phyloP scores from a whole-genome alignment of 1,140 invertebrate genomes.

The Zaprionus inermis region DNA sequence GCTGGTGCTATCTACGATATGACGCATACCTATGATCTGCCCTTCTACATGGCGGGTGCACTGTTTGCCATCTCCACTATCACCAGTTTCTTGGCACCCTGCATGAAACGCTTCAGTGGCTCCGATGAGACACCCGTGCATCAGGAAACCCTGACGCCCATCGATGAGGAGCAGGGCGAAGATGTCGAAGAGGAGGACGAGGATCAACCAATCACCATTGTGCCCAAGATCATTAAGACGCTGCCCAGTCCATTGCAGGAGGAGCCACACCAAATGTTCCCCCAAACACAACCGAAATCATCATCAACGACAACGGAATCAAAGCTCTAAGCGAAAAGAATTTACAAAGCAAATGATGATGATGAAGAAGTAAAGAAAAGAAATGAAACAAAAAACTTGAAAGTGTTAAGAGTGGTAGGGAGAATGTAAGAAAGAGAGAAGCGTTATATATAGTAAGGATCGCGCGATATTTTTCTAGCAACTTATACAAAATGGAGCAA shows the following conservation, averaged over 20 bases:
- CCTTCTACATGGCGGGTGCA: slow-evolving; percentile 96
- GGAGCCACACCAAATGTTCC: slow-evolving; percentile 58
- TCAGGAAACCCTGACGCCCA: slow-evolving; percentile 90
- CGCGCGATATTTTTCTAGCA: slow-evolving; percentile 57
- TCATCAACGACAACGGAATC: slow-evolving; percentile 66
- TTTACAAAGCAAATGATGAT: slow-evolving; percentile 42
- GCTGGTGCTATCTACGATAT: slow-evolving; percentile 95
- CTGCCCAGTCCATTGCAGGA: slow-evolving; percentile 86
- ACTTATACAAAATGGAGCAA: slow-evolving; percentile 50
- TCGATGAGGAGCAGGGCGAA: slow-evolving; percentile 92
- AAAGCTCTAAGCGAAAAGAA: slow-evolving; percentile 75
- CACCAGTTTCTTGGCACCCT: slow-evolving; percentile 93
- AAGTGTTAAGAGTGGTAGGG: slow-evolving; percentile 16
- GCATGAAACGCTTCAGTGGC: slow-evolving; percentile 87
- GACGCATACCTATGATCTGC: slow-evolving; percentile 92
- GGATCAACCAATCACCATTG: slow-evolving; percentile 89
- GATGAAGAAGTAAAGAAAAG: slow-evolving; percentile 46
- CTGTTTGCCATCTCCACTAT: slow-evolving; percentile 94
- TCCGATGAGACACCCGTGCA: slow-evolving; percentile 86
- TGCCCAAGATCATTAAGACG: slow-evolving; percentile 88
- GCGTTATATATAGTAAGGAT: slow-evolving; percentile 8
- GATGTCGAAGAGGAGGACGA: slow-evolving; percentile 90
- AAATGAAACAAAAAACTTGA: neutral
- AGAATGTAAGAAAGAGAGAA: slow-evolving; percentile 2
- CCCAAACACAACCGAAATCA: slow-evolving; percentile 36